Percentiles rank a stretch among this genome's conserved stretches.
Conservation (phyloP, 2,113 vertebrate genomes). For the Corvus cornix region DNA sequence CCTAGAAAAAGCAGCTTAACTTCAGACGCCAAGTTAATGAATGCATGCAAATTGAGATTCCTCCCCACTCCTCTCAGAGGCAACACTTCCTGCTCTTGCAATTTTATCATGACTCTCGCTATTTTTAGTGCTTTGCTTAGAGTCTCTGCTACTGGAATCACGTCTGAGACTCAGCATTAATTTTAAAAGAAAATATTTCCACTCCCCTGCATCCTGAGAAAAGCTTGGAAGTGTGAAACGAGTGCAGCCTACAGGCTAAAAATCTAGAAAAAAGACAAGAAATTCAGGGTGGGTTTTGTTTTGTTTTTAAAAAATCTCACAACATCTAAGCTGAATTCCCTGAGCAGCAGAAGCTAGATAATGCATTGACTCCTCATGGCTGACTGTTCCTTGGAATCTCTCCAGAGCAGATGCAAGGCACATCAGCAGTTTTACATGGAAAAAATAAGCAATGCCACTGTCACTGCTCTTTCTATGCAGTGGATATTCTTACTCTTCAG, state of each 20-base stretch:
- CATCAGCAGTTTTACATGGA: neutral
- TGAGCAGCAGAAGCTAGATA: neutral
- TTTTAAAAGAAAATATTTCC: slow-evolving; percentile 22
- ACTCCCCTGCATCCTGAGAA: neutral
- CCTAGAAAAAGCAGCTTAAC: slow-evolving; percentile 1
- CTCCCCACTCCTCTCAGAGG: slow-evolving; percentile 29
- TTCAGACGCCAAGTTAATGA: slow-evolving; percentile 37
- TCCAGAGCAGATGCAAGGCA: neutral
- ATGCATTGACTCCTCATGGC: neutral
- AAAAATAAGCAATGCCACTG: neutral
- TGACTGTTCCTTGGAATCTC: neutral
- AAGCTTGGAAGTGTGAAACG: neutral
- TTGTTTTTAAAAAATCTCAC: neutral
- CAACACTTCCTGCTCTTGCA: slow-evolving; percentile 48
- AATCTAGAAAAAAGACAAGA: neutral
- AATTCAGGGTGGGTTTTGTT: neutral
- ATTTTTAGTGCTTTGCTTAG: slow-evolving; percentile 36
- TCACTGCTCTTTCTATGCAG: neutral
- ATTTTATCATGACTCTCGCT: slow-evolving; percentile 47
- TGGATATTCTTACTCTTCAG: neutral
- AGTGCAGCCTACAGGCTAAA: slow-evolving; percentile 7
- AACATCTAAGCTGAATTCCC: neutral
- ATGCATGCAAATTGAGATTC: slow-evolving; percentile 56
- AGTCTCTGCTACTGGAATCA: slow-evolving; percentile 26
- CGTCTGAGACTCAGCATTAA: neutral